Percentiles rank a stretch among this genome's conserved stretches.
These are phyloP conservation scores for Zoanthus gigantus DNA, from an alignment of 92 coral and sea anemone species.

Conservation along the genomic window DNA sequence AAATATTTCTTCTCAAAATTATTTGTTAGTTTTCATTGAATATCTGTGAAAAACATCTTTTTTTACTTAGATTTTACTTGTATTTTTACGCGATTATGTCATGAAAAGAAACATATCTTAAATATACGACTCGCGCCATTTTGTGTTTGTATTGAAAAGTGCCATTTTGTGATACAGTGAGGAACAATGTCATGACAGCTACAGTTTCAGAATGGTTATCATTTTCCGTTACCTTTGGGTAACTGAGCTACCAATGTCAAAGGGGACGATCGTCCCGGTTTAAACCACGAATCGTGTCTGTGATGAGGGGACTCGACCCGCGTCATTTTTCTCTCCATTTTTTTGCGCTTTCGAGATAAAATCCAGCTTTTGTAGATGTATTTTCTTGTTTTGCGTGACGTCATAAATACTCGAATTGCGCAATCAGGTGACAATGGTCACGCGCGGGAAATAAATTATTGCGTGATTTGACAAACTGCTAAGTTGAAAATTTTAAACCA, in stretches of 20 bases:
- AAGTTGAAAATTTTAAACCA: too few relatives aligned
- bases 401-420: background rate
- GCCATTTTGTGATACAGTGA: background rate
- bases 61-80: too few relatives aligned
- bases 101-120: too few relatives aligned
- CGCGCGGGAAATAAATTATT: background rate
- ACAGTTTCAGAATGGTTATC: background rate
- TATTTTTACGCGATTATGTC: too few relatives aligned
- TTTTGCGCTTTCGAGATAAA: background rate
- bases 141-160: background rate
- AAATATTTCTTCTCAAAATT: too few relatives aligned
- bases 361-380: background rate
- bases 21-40: too few relatives aligned
- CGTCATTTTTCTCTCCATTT: background rate
- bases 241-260: background rate
- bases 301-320: constrained; percentile 31
- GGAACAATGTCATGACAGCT: background rate
- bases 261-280: background rate
- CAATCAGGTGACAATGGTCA: background rate
- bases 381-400: background rate
- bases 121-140: too few relatives aligned
- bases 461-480: too few relatives aligned
- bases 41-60: too few relatives aligned
- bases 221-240: constrained; percentile 21
- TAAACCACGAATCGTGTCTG: background rate